Evolutionary conservation across 2,888 invertebrate genomes (phyloP).

Genomic region (Aradus depressus): DNA sequence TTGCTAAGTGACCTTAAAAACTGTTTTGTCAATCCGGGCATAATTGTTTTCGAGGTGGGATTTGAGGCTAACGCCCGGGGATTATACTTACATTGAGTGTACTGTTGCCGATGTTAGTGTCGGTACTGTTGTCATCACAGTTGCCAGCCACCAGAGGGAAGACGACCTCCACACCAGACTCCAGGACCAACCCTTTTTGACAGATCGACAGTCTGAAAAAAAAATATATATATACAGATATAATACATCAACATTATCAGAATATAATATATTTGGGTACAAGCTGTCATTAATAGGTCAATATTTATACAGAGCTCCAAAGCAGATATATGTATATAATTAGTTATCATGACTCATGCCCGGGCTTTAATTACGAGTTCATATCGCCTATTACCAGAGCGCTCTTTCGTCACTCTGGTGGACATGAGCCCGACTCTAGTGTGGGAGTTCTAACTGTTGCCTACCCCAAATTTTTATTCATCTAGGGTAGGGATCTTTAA

Average conservation of each 20-base stretch:
- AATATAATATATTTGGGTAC: background rate
- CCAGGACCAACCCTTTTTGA: constrained; percentile 58
- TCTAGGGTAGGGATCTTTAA: too few species aligned
- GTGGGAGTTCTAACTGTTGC: too few species aligned
- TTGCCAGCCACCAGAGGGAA: constrained; percentile 66
- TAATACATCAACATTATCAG: background rate
- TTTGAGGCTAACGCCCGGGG: too few species aligned
- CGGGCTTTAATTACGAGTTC: too few species aligned
- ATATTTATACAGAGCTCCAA: background rate
- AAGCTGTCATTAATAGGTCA: background rate
- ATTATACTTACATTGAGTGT: constrained; percentile 19
- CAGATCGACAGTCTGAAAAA: constrained; percentile 62
- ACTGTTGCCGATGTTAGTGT: constrained; percentile 39
- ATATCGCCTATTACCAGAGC: too few species aligned
- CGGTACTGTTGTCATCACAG: constrained; percentile 39
- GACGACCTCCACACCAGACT: constrained; percentile 60
- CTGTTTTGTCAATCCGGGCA: too few species aligned
- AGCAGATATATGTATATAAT: background rate
- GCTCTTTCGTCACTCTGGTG: too few species aligned
- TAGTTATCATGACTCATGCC: background rate
- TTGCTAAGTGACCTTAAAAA: too few species aligned
- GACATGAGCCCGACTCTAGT: too few species aligned
- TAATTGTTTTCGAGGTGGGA: too few species aligned
- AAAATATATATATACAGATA: background rate
- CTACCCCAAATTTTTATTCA: too few species aligned